Conservation (phyloP, 2,113 vertebrate genomes). For the Catagonus wagneri region DNA sequence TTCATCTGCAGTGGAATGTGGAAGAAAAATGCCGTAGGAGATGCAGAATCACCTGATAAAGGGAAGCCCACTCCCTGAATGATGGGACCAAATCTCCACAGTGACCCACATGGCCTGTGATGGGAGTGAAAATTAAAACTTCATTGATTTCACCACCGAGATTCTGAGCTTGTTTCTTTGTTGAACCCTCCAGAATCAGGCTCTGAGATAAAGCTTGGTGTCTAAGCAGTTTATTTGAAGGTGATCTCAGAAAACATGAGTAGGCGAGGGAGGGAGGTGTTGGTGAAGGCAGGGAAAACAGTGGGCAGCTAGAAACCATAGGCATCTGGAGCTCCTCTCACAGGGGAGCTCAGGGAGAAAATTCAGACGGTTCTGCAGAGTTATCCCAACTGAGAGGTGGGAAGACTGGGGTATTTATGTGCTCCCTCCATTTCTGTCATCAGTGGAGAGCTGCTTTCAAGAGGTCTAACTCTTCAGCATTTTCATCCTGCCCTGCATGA, state of each 20-base stretch:
- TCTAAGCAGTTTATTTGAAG: not conserved
- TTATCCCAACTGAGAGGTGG: not conserved
- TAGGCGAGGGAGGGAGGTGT: accelerated
- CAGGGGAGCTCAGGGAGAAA: not conserved
- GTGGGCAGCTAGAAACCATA: too few relatives aligned
- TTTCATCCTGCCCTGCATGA: accelerated
- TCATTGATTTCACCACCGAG: not conserved
- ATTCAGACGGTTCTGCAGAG: not conserved
- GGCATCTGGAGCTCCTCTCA: not conserved
- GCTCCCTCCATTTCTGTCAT: not conserved
- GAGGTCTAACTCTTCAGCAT: not conserved
- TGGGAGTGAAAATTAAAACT: not conserved
- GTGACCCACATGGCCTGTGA: not conserved
- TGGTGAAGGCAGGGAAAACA: not conserved
- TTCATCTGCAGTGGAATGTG: not conserved
- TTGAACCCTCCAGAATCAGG: not conserved
- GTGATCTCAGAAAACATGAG: not conserved
- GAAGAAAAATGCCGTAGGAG: not conserved
- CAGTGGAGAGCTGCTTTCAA: not conserved
- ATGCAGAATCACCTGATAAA: not conserved
- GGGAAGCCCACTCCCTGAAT: not conserved
- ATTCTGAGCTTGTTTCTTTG: not conserved
- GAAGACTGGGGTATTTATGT: not conserved
- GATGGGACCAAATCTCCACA: not conserved
- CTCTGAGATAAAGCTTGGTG: not conserved